A percentile compares a stretch with the other conserved stretches of the same genome.
Conservation (phyloP, 2,113 vertebrate genomes). For the Mesembrinibis cayennensis region DNA sequence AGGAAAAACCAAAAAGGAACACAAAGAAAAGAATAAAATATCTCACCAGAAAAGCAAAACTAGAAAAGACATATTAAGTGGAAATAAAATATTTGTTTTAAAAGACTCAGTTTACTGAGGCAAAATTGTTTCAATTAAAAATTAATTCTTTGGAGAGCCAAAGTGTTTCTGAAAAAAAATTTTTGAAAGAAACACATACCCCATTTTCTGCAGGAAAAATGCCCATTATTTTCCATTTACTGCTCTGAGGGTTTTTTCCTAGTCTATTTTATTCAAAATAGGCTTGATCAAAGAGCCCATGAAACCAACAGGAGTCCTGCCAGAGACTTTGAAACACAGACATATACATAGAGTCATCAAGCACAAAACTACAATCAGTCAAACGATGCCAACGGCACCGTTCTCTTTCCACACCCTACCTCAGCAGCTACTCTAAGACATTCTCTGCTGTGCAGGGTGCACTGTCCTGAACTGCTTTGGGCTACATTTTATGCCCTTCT, state of each 20-base stretch:
- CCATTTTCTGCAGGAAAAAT: neutral
- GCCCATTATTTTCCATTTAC: neutral
- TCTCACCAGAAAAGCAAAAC: neutral
- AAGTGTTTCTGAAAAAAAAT: neutral
- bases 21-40: neutral
- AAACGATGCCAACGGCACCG: neutral
- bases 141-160: neutral
- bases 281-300: neutral
- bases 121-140: neutral
- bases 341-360: neutral
- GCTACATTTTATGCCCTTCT: neutral
- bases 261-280: slow-evolving; percentile 10
- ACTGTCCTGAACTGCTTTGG: neutral
- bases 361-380: neutral
- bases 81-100: neutral
- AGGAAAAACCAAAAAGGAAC: neutral
- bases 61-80: neutral
- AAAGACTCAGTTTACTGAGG: neutral
- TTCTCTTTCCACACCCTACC: neutral
- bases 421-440: neutral
- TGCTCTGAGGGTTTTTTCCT: neutral
- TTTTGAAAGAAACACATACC: neutral
- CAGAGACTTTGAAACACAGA: neutral
- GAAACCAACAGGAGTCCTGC: slow-evolving; percentile 1
- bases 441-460: neutral